Evolutionary conservation across 1,140 invertebrate genomes (phyloP).

Genomic region (Theocolax elegans): DNA sequence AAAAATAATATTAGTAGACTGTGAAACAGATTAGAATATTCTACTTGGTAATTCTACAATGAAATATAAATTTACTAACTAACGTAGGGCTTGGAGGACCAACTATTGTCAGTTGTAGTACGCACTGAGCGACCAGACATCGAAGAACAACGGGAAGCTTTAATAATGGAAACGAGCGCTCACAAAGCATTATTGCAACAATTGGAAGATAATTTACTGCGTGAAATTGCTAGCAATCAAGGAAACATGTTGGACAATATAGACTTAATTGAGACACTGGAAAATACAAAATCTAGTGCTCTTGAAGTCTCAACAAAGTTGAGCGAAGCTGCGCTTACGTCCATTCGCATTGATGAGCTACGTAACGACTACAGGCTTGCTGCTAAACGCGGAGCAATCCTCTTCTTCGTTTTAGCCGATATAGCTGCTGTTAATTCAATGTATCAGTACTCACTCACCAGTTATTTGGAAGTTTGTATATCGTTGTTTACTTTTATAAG

Average conservation of each 20-base stretch:
- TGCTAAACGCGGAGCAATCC: conserved; percentile 84
- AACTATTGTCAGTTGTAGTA: conserved; percentile 87
- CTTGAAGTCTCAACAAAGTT: conserved; percentile 82
- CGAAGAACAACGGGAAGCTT: conserved; percentile 84
- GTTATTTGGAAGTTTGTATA: conserved; percentile 73
- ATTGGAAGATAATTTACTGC: conserved; percentile 84
- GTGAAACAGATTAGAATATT: too few species aligned
- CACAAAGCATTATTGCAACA: conserved; percentile 86
- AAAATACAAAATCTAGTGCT: conserved; percentile 88
- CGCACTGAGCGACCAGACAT: conserved; percentile 84
- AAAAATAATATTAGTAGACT: too few species aligned
- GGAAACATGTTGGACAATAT: conserved; percentile 93
- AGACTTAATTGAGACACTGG: conserved; percentile 85
- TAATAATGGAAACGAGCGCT: conserved; percentile 86
- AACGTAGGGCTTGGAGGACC: conserved; percentile 90
- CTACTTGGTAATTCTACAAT: too few species aligned
- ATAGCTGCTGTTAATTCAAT: conserved; percentile 87
- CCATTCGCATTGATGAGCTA: conserved; percentile 81
- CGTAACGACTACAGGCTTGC: conserved; percentile 85
- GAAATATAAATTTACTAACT: too few species aligned
- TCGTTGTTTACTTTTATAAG: neutral
- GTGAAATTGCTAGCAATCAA: conserved; percentile 83
- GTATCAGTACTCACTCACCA: conserved; percentile 90
- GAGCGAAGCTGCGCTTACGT: conserved; percentile 77
- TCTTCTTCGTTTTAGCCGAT: conserved; percentile 90